Base-by-base conservation (phyloP, 2,797 vertebrate genomes). In the Acipenser ruthenus region DNA sequence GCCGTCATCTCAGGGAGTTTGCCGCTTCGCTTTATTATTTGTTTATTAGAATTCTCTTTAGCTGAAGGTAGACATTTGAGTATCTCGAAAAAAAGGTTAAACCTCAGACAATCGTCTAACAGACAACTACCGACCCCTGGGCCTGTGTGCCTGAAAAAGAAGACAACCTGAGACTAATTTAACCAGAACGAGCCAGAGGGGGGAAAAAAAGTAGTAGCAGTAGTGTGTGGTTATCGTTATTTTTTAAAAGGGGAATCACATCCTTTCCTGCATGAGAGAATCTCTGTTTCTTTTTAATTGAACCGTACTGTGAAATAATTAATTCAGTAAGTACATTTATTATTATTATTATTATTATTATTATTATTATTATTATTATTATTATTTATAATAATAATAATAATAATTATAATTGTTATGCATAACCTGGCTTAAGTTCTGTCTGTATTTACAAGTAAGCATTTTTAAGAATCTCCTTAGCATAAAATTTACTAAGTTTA, bases 1-100 rank as follows among this genome's bases (percentile, higher is more conserved):
- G 78, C 75, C 77, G 75, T 81, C 78, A 78, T 84, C 69, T 12
- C 82, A 77, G 76, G 70, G 81, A 79, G 81, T 80, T 84, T 77
- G 65, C 74, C 79, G 75, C 82, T 78, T 78, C 77, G 68, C 49
- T 67, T 76, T 75, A 73, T 76, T 74, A 71, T 80, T 72, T 71
- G 18, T 74, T 69, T 66, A 62, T 68, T 50, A 37, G 64, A 79
- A 78, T 50, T 59, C 56, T 63, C 62, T 79, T 58, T 11, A 58
- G 55, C 55, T 13, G 60, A 56, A 56, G 66, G 10, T 63, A 49
- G 61, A 49, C 23, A 47, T 48, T 48, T 58, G 11, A 76, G 73
- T 85, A 81, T 83, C 71, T 83, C 71, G 70, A 70, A 77, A 80
- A 75, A 72, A 65, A 71, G 56, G 65, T 47, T 66, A 66, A 66